Base-by-base conservation (phyloP, 2,888 invertebrate genomes). In the Metellina segmentata region DNA sequence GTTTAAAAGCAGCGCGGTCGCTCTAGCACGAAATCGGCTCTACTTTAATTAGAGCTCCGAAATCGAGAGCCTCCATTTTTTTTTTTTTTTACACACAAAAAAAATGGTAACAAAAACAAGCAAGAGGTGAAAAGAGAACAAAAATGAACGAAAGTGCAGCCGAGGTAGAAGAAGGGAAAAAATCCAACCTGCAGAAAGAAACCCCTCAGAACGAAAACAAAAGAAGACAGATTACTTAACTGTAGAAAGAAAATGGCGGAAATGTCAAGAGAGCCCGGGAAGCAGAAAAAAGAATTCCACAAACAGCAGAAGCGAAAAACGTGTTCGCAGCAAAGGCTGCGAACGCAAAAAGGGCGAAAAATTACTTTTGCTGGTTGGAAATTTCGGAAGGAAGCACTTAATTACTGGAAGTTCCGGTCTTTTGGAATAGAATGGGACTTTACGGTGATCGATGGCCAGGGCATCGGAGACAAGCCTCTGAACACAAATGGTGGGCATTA, bases 201-300 rank as follows among this genome's bases (percentile, higher is more conserved):
- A 79, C 71, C 87, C 74, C 34, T 71, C 77, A 48, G 20, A 48
- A 52, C 19, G 52, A 77, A 89, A 89, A 89, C 83, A 89, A 89
- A 89, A 89, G 89, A 89, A 89, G 89, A 89, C 89, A 83, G 83
- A 89, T 89, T 89, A 78, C 89, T 89, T 89, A 89, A 89, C 89
- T 48, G 71, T 20, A 19, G 78, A 53, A 81, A 81, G 81, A 88
- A 81, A 74, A 81, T 49, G 49, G 81, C 74, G 89, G 89, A 89
- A 89, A 89, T 83, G 89, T 89, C 89, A 89, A 89, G 89, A 89
- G 89, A 83, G 49, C 89, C 83, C 48, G 20, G 34, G 81, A 69
- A 52, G 70, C 70, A 71, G 71, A 83, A 75, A 81, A 81, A 89
- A 74, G 77, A 83, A 49, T 52, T 13, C 69, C 51, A 61, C 72